Evolutionary conservation across 2,113 vertebrate species (phyloP).

Genomic region (Seriola rivoliana): DNA sequence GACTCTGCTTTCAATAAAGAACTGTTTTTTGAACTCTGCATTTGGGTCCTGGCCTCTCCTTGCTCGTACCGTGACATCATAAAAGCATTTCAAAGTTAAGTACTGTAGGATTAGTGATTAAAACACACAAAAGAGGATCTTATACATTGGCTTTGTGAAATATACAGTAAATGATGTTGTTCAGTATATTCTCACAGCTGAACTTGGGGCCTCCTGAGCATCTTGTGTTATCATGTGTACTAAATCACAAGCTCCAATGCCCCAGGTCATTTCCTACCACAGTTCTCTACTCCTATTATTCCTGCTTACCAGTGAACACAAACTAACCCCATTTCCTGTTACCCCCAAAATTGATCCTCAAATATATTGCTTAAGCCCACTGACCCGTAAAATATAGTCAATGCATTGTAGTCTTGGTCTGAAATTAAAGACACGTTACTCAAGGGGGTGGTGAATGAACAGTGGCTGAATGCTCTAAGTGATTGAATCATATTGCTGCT

Average conservation of each 20-base stretch:
- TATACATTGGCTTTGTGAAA: neutral
- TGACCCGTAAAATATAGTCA: constrained; percentile 83
- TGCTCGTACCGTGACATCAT: no score
- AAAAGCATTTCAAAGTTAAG: neutral
- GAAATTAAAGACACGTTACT: constrained; percentile 74
- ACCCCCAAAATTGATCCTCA: constrained; percentile 81
- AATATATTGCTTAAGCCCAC: constrained; percentile 80
- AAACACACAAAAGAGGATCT: neutral
- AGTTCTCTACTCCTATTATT: constrained; percentile 62
- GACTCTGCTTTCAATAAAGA: no score
- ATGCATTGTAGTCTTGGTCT: constrained; percentile 5
- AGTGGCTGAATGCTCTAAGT: neutral
- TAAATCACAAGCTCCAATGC: constrained; percentile 81
- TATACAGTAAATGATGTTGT: constrained; percentile 6
- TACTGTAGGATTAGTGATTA: neutral
- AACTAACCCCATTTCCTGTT: constrained; percentile 66
- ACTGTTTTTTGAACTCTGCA: no score
- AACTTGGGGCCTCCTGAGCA: constrained; percentile 26
- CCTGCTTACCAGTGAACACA: constrained; percentile 68
- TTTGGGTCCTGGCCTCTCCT: no score
- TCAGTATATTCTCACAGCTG: neutral
- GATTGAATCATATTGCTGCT: neutral
- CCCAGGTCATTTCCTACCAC: constrained; percentile 79
- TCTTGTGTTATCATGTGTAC: constrained; percentile 63
- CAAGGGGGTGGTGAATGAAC: constrained; percentile 2